These are phyloP conservation scores for Hybos culiciformis DNA, from an alignment of 2,888 invertebrate species.

Conservation along the genomic window DNA sequence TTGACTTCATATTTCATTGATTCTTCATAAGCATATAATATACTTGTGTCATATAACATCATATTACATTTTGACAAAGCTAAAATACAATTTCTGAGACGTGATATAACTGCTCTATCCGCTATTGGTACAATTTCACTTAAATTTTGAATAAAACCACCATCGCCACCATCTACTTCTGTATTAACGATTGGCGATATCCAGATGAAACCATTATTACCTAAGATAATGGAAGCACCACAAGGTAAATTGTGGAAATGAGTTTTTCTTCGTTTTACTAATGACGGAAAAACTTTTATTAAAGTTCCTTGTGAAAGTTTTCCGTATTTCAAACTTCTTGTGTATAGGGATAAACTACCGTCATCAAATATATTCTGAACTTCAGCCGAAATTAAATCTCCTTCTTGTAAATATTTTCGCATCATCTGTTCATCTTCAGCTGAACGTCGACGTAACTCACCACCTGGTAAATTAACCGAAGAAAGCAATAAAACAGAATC, in stretches of 20 bases:
- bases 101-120: constrained; percentile 74
- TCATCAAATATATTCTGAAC: constrained; percentile 88
- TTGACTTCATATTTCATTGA: constrained; percentile 68
- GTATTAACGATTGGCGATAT: constrained; percentile 57
- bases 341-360: constrained; percentile 85
- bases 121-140: constrained; percentile 51
- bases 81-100: constrained; percentile 79
- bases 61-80: constrained; percentile 77
- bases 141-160: constrained; percentile 66
- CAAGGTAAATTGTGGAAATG: constrained; percentile 90
- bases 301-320: constrained; percentile 84
- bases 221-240: constrained; percentile 84
- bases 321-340: constrained; percentile 92
- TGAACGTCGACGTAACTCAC: constrained; percentile 82
- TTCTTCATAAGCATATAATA: constrained; percentile 80
- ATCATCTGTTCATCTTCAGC: constrained; percentile 97
- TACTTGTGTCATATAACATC: constrained; percentile 84
- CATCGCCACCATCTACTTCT: constrained; percentile 46
- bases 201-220: constrained; percentile 96
- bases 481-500: constrained; percentile 80
- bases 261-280: constrained; percentile 85
- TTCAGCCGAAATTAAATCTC: constrained; percentile 94
- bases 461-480: constrained; percentile 94
- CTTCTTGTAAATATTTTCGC: constrained; percentile 86
- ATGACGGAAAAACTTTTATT: constrained; percentile 78